Conservation (phyloP, 2,797 vertebrate species). For the Chaenodraco wilsoni region DNA sequence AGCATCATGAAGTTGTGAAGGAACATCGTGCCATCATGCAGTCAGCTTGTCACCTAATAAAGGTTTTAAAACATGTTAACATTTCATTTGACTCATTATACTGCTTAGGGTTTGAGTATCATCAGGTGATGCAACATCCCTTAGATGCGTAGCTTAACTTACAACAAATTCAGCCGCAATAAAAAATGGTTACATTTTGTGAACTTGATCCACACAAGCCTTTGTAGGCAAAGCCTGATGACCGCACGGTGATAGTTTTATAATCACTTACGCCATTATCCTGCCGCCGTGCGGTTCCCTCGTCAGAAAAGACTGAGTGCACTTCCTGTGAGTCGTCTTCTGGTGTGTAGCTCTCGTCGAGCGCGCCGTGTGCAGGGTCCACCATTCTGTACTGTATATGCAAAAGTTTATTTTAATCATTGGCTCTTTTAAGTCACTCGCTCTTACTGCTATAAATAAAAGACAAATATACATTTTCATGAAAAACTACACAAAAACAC, state of each 20-base stretch:
- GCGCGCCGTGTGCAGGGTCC: constrained; percentile 91
- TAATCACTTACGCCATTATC: constrained; percentile 87
- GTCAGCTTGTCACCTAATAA: too few species aligned
- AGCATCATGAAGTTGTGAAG: too few species aligned
- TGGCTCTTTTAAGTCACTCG: neutral
- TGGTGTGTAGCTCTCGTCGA: constrained; percentile 90
- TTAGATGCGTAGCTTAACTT: neutral
- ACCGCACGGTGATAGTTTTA: neutral
- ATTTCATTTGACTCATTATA: too few species aligned
- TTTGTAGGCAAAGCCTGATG: neutral
- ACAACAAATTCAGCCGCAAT: neutral
- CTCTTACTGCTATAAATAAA: neutral
- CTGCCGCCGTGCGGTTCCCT: constrained; percentile 89
- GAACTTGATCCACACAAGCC: neutral
- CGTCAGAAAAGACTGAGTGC: constrained; percentile 92
- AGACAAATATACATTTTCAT: neutral
- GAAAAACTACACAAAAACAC: constrained; percentile 16
- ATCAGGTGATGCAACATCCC: neutral
- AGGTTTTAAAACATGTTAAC: too few species aligned
- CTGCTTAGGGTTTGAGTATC: neutral
- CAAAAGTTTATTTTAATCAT: neutral
- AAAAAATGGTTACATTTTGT: neutral
- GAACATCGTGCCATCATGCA: too few species aligned
- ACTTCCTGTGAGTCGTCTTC: constrained; percentile 92
- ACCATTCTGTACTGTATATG: constrained; percentile 89